Base-by-base conservation (phyloP, 1,140 invertebrate genomes). In the Aricia agestis region DNA sequence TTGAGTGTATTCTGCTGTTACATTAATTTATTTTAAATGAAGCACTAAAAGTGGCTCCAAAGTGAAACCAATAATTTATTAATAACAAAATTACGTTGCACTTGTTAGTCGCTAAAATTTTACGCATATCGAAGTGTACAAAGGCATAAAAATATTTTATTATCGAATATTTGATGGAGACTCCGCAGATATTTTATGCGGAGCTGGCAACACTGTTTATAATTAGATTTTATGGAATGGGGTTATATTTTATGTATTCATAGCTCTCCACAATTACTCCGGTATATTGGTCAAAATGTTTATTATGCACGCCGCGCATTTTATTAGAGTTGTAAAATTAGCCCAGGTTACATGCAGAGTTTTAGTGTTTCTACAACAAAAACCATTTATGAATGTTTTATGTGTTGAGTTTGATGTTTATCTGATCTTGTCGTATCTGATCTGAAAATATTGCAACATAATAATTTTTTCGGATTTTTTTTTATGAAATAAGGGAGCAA, bases 221-320 rank as follows among this genome's bases (percentile, higher is more conserved):
- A 63, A 63, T 63, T 63, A 63, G 59, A 63, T 59, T 59, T 19
- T 59, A 59, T 59, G 58, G 9, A 59, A 59, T 18, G n/a, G 58
- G 17, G 18, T 63, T 63, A 63, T 63, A 63, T 19, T 63, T 19
- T 19, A 63, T 25, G 18, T 63, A 11, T 63, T 63, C 18, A 63
- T 63, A 19, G 59, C 59, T 18, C 58, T 59, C 58, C 18, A 13
- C 45, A 52, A 52, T 52, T 52, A 52, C 45, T 19, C n/a, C 58
- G n/a, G 58, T 63, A 25, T 63, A 63, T 63, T 25, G 59, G 59
- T 63, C 59, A 25, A 63, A 19, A 63, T 63, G 17, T 63, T 63
- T 63, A 63, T 63, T 63, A 63, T 63, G 19, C 18, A 63, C 59
- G 17, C 10, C 19, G 10, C 59, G 18, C 17, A 25, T 63, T 63